Conservation (phyloP, 1,140 invertebrate species). For the Dendrolimus kikuchii region DNA sequence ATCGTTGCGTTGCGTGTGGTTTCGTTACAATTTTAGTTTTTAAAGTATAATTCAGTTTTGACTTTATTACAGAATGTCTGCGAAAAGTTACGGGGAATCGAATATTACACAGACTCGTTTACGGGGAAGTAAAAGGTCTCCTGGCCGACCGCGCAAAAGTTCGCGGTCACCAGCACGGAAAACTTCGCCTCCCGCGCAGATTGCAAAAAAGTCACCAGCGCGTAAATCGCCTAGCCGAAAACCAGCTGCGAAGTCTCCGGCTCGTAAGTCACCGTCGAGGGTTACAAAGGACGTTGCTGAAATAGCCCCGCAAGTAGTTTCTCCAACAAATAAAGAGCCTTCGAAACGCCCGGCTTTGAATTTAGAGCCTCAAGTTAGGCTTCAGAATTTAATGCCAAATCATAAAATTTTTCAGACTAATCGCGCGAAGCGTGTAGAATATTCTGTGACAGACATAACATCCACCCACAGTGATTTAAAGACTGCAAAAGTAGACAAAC, state of each 20-base stretch:
- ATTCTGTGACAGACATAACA: constrained; percentile 44
- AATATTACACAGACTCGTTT: constrained; percentile 35
- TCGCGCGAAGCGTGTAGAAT: constrained; percentile 43
- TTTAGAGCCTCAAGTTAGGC: constrained; percentile 29
- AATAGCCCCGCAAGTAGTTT: constrained; percentile 8
- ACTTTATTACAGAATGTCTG: constrained; percentile 49
- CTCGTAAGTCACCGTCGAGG: constrained; percentile 46
- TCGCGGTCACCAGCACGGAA: constrained; percentile 26
- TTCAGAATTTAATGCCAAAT: constrained; percentile 34
- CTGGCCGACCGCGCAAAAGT: constrained; percentile 54
- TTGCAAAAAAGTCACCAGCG: constrained; percentile 17
- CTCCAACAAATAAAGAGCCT: constrained; percentile 31
- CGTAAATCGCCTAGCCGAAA: constrained; percentile 24
- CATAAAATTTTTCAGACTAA: constrained; percentile 34
- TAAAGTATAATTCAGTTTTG: constrained; percentile 20
- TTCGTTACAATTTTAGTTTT: constrained; percentile 47
- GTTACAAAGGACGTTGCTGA: constrained; percentile 35
- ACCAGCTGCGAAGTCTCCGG: constrained; percentile 39
- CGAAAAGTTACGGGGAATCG: constrained; percentile 40
- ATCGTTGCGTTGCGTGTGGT: constrained; percentile 25
- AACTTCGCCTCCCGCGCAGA: constrained; percentile 26
- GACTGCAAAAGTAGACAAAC: constrained; percentile 16
- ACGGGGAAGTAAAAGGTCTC: constrained; percentile 26
- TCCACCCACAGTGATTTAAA: constrained; percentile 21
- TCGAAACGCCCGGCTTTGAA: constrained; percentile 41